phyloP scores from a whole-genome alignment of 1,140 invertebrate species.

The Sycobia sp. region DNA sequence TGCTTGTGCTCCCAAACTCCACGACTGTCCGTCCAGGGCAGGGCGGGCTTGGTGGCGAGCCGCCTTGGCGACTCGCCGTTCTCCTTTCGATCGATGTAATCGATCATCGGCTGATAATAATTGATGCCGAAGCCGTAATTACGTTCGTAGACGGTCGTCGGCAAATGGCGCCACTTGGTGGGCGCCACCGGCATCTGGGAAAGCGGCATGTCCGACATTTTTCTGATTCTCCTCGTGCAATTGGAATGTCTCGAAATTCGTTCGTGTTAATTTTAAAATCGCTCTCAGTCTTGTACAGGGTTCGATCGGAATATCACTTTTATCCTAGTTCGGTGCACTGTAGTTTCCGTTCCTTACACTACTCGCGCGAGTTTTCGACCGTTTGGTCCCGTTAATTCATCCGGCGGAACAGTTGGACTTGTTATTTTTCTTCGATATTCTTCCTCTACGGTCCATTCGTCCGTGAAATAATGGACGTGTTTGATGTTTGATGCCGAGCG shows the following conservation, averaged over 20 bases:
- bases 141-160: slow-evolving; percentile 74
- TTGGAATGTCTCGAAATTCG: not conserved
- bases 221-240: not conserved
- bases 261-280: not conserved
- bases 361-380: too few relatives aligned
- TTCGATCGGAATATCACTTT: too few relatives aligned
- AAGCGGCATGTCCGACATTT: slow-evolving; percentile 39
- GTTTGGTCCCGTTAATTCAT: too few relatives aligned
- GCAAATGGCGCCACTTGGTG: slow-evolving; percentile 53
- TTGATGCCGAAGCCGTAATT: slow-evolving; percentile 82
- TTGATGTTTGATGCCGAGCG: too few relatives aligned
- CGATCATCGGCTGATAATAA: slow-evolving; percentile 83
- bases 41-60: slow-evolving; percentile 57
- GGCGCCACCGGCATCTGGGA: slow-evolving; percentile 60
- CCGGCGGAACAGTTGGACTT: too few relatives aligned
- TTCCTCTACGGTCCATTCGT: too few relatives aligned
- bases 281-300: too few relatives aligned
- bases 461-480: too few relatives aligned
- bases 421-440: too few relatives aligned
- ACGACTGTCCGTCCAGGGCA: slow-evolving; percentile 77
- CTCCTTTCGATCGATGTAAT: slow-evolving; percentile 71
- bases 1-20: slow-evolving; percentile 55
- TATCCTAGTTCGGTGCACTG: too few relatives aligned
- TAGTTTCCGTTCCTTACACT: too few relatives aligned
- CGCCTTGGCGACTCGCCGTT: slow-evolving; percentile 37